Conservation (phyloP, 2,797 vertebrate genomes). For the Intellagama lesueurii region DNA sequence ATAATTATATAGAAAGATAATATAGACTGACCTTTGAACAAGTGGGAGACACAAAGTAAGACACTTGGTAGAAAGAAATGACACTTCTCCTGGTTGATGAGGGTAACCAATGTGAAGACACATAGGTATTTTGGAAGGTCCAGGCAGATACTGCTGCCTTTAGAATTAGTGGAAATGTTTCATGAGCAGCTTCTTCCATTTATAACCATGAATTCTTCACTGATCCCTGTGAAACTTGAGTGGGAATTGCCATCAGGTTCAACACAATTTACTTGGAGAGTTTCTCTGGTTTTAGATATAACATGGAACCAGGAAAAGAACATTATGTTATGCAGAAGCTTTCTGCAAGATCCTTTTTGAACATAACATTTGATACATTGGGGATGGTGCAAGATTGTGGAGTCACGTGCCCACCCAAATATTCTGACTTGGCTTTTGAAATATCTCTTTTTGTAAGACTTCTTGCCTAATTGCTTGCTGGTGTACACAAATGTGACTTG, state of each 20-base stretch:
- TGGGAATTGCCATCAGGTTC: not conserved
- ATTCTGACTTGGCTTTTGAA: not conserved
- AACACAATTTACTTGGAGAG: not conserved
- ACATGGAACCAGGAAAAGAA: no score
- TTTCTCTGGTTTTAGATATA: not conserved
- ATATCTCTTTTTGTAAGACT: constrained; percentile 1
- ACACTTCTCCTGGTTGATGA: not conserved
- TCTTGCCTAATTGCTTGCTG: constrained; percentile 31
- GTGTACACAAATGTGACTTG: not conserved
- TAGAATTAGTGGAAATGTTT: not conserved
- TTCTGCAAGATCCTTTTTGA: not conserved
- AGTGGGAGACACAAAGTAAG: not conserved
- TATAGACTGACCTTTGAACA: not conserved
- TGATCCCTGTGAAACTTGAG: not conserved
- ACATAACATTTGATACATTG: not conserved
- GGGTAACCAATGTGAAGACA: not conserved
- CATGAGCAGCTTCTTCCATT: not conserved
- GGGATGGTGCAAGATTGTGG: not conserved
- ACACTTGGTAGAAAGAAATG: not conserved
- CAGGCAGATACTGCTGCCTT: not conserved
- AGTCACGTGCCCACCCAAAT: not conserved
- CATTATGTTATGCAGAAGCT: not conserved
- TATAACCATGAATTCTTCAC: not conserved
- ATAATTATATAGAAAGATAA: not conserved
- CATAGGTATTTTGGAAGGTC: not conserved